Evolutionary conservation across 2,888 invertebrate genomes (phyloP).

Genomic region (Caradrina kadenii): DNA sequence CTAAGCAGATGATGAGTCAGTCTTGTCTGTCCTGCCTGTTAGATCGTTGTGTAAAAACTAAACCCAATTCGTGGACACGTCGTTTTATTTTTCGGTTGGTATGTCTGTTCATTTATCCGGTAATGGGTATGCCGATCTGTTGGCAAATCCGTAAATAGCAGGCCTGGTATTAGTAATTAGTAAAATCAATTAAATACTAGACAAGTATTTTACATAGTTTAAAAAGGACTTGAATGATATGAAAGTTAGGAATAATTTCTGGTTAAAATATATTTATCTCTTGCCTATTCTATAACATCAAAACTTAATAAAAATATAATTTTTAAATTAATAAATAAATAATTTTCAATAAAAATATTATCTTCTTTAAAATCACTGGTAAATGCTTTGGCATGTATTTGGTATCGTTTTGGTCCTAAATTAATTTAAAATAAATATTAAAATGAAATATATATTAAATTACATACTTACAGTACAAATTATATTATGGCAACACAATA

Average conservation of each 20-base stretch:
- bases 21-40: too few relatives aligned
- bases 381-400: constrained; percentile 72
- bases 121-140: too few relatives aligned
- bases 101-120: too few relatives aligned
- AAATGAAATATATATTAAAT: constrained; percentile 54
- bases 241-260: not conserved
- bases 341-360: constrained; percentile 12
- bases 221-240: not conserved
- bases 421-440: constrained; percentile 51
- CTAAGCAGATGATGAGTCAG: too few relatives aligned
- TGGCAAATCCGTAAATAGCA: too few relatives aligned
- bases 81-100: too few relatives aligned
- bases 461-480: constrained; percentile 43
- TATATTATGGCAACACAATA: constrained; percentile 77
- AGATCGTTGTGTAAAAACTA: too few relatives aligned
- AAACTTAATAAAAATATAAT: constrained; percentile 29
- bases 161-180: too few relatives aligned
- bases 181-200: not conserved
- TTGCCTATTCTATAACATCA: constrained; percentile 13
- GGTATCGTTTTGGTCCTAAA: constrained; percentile 64
- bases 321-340: constrained; percentile 12
- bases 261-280: constrained; percentile 11
- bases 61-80: too few relatives aligned
- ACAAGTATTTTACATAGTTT: not conserved
- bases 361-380: constrained; percentile 56